Percentiles rank a stretch among this genome's conserved stretches.
Evolutionary conservation across 1,140 invertebrate genomes (phyloP).

Genomic region (Doryteuthis pealeii): DNA sequence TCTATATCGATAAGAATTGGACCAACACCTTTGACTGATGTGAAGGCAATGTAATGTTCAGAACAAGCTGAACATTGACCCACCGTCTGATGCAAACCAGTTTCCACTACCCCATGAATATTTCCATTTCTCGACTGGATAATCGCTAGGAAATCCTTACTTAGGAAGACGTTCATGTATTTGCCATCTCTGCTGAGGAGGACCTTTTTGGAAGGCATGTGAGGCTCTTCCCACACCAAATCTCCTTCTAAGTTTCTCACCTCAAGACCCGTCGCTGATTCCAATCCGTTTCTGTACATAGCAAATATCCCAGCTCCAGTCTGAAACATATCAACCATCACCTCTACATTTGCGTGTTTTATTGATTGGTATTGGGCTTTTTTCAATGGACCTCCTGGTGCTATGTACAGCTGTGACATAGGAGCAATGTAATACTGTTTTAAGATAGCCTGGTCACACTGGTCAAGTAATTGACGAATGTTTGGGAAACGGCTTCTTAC

Average conservation of each 20-base stretch:
- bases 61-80: constrained; percentile 84
- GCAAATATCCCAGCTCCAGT: no score
- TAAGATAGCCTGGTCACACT: constrained; percentile 63
- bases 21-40: constrained; percentile 90
- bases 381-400: constrained; percentile 46
- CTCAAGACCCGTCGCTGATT: no score
- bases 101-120: constrained; percentile 37
- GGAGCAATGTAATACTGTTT: constrained; percentile 78
- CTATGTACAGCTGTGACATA: constrained; percentile 47
- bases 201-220: constrained; percentile 66
- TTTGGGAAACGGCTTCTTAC: constrained; percentile 38
- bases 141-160: constrained; percentile 33
- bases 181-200: constrained; percentile 40
- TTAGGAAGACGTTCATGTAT: constrained; percentile 42
- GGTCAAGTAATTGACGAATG: constrained; percentile 45
- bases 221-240: no score
- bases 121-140: constrained; percentile 42
- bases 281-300: no score
- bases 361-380: no score
- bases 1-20: constrained; percentile 69
- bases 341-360: no score
- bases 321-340: no score
- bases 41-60: constrained; percentile 80
- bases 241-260: no score
- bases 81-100: constrained; percentile 27